Base-by-base conservation (phyloP, 1,140 invertebrate genomes). In the Arctopsyche grandis region DNA sequence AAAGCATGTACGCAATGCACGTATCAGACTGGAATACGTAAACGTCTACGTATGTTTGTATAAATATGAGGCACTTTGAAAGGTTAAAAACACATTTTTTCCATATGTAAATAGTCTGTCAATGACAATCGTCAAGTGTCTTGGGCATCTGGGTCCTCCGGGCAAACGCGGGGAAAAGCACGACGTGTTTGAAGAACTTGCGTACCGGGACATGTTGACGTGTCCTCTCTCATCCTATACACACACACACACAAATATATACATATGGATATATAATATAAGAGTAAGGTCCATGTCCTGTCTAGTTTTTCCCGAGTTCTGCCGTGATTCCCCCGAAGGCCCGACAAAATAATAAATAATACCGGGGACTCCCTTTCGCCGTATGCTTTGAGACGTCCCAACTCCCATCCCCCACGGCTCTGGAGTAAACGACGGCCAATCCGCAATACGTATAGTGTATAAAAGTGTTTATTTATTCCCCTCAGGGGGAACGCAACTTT, bases 331-430 rank as follows among this genome's bases (percentile, higher is more conserved):
- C 21, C 24, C 24, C 26, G 19, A 24, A 24, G 63, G 24, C 24
- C 5, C 63, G 24, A 66, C 63, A 29, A 66, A 66, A 66, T 66
- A 29, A 66, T 66, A 66, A 66, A 66, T 66, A 66, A 66, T 26
- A 66, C 21, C 56, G 56, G 48, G 24, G 63, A 66, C 24, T 4
- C 16, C 48, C 16, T 52, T 52, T 52, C 48, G 48, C 10, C 48
- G 48, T 52, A 52, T 16, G 48, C 16, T 52, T 52, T 52, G 48
- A 52, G 16, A 52, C 16, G 48, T 52, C 16, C 48, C 12, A 14
- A 52, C 10, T 4, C 48, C 48, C 48, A 14, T 16, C 24, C 21
- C 24, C 24, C 5, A 5, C 24, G 21, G 63, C 63, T 29, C 24
- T 3, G 22, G 63, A 22, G 63, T 66, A 66, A 66, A 66, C 21